Evolutionary conservation across 2,888 invertebrate genomes (phyloP).

Genomic region (Pyrrhia umbra): DNA sequence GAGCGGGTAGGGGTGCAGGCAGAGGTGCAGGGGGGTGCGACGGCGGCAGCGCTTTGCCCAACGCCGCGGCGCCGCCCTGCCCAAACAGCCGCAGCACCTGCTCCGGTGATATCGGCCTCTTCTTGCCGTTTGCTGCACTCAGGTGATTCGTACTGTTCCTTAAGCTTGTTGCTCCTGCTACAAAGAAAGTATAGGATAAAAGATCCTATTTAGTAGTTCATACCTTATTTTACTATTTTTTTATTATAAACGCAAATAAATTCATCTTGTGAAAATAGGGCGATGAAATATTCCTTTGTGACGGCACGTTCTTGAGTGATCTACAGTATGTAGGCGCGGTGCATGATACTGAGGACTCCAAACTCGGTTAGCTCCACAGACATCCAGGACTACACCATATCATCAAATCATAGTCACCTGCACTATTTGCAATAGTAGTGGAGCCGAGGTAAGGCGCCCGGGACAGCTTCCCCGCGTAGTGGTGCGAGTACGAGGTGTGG

Average conservation of each 20-base stretch:
- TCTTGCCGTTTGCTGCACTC: slow-evolving; percentile 91
- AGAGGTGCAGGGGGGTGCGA: slow-evolving; percentile 86
- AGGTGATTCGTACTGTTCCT: slow-evolving; percentile 88
- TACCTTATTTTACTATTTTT: no score
- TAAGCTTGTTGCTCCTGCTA: slow-evolving; percentile 82
- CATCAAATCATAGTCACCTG: slow-evolving; percentile 69
- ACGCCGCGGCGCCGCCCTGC: slow-evolving; percentile 86
- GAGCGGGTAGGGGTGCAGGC: slow-evolving; percentile 87
- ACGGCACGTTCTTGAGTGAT: no score
- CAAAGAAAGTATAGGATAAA: slow-evolving; percentile 1
- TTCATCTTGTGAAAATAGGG: neutral
- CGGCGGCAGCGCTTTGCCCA: slow-evolving; percentile 86
- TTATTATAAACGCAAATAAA: no score
- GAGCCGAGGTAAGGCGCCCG: slow-evolving; percentile 93
- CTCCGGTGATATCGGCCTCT: slow-evolving; percentile 96
- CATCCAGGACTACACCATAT: neutral
- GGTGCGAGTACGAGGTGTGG: slow-evolving; percentile 91
- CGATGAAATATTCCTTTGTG: neutral
- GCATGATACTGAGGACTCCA: neutral
- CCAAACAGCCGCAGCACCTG: slow-evolving; percentile 93
- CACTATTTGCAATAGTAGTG: slow-evolving; percentile 90
- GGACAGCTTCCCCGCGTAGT: slow-evolving; percentile 86
- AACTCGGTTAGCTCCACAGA: neutral
- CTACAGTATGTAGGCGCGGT: no score
- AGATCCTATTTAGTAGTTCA: no score